Conservation (phyloP, 2,113 vertebrate species). For the Rhinopomastus cyanomelas region DNA sequence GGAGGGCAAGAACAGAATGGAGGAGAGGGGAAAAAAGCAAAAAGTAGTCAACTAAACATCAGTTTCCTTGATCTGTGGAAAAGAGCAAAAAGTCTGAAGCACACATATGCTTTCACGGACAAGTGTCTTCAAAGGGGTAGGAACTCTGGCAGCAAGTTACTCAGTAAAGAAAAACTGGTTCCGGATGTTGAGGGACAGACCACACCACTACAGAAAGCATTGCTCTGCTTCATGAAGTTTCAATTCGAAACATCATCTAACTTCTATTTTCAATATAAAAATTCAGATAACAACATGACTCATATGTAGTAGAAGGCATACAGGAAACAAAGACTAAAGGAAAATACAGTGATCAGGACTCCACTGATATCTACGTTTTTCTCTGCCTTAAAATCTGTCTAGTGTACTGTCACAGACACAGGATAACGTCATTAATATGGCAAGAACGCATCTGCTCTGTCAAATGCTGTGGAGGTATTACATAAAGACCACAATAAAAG, state of each 20-base stretch:
- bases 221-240: background rate
- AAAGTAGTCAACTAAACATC: background rate
- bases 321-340: background rate
- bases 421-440: background rate
- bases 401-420: rapidly evolving
- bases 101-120: background rate
- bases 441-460: background rate
- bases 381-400: background rate
- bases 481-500: background rate
- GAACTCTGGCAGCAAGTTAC: background rate
- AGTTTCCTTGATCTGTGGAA: background rate
- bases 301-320: background rate
- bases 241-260: background rate
- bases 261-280: background rate
- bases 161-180: background rate
- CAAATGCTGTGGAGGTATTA: background rate
- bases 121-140: background rate
- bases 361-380: background rate
- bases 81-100: background rate
- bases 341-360: background rate
- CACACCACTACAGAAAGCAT: background rate
- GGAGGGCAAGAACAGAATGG: background rate
- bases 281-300: background rate
- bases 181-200: background rate
- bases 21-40: background rate